Evolutionary conservation across 2,113 vertebrate genomes (phyloP), one percentile per base, ranked within the genome.

Genomic region (Onychostoma macrolepis): DNA sequence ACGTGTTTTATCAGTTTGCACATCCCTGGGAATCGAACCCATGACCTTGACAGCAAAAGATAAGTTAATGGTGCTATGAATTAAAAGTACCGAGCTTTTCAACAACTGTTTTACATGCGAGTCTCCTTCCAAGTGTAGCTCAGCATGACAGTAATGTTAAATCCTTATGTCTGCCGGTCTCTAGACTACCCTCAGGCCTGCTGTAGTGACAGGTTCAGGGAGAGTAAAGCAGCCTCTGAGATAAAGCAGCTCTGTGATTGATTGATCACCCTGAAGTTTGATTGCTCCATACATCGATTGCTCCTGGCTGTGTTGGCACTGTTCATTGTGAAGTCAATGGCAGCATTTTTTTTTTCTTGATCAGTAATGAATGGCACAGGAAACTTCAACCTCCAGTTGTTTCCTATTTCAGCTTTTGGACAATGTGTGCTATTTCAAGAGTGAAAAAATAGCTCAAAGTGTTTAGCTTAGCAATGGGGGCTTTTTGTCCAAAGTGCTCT

Each of bases 261-360:
- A 88, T 90, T 87, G 87, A 89, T 89, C 78, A 80, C 83, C 8
- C 86, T 61, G 86, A 85, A 75, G 88, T 85, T 87, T 87, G 88
- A 85, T 87, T 83, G 88, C 78, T 87, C 83, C 48, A 21, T 43
- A 81, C 71, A 89, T 89, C 79, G 77, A 89, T 89, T 86, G 88
- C 80, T 86, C 85, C 63, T 30, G 80, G 80, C 87, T 77, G 88
- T 63, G 85, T 78, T 84, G 87, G 83, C 87, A 86, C 28, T 17
- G 50, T 61, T 84, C 48, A 84, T 84, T 84, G 65, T 65, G 58
- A 67, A 85, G 88, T 87, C 82, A 84, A 80, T 86, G 86, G 71
- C 82, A 85, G 28, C 26, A 1, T 13, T 56, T 63, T 74, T 71
- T 48, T 65, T 82, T 86, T 58, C 80, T 58, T 81, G 17, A 65